Conservation (phyloP, 2,113 vertebrate genomes). For the Aleadryas rufinucha region DNA sequence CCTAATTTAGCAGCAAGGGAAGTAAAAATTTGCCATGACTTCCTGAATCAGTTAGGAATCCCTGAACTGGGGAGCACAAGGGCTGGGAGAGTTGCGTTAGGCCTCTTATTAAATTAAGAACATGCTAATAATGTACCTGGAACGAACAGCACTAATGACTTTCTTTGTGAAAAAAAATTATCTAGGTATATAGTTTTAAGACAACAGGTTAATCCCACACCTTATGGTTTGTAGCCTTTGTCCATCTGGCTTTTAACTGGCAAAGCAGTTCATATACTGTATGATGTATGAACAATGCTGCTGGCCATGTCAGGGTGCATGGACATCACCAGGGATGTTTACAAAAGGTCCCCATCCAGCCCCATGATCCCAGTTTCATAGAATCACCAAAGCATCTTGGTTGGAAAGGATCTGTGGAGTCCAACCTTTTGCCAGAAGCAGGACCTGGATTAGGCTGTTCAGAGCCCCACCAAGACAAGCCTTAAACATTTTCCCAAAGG, state of each 20-base stretch:
- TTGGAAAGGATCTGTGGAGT: not conserved
- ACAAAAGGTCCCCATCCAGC: not conserved
- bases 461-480: not conserved
- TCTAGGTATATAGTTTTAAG: not conserved
- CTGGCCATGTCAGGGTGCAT: not conserved
- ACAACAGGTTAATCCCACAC: not conserved
- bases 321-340: not conserved
- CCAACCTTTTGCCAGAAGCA: not conserved
- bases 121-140: not conserved
- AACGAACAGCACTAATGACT: not conserved
- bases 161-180: not conserved
- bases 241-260: not conserved
- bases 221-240: not conserved
- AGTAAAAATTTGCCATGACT: not conserved
- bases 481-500: not conserved
- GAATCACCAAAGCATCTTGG: accelerated
- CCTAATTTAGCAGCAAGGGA: not conserved
- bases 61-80: not conserved
- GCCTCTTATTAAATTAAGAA: not conserved
- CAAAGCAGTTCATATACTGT: not conserved
- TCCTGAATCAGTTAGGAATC: not conserved
- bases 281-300: not conserved
- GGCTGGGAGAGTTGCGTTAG: not conserved
- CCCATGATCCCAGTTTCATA: not conserved
- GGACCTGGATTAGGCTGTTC: not conserved